Evolutionary conservation across 2,888 invertebrate genomes (phyloP), one percentile per base, ranked within the genome.

Genomic region (Eudemis profundana): DNA sequence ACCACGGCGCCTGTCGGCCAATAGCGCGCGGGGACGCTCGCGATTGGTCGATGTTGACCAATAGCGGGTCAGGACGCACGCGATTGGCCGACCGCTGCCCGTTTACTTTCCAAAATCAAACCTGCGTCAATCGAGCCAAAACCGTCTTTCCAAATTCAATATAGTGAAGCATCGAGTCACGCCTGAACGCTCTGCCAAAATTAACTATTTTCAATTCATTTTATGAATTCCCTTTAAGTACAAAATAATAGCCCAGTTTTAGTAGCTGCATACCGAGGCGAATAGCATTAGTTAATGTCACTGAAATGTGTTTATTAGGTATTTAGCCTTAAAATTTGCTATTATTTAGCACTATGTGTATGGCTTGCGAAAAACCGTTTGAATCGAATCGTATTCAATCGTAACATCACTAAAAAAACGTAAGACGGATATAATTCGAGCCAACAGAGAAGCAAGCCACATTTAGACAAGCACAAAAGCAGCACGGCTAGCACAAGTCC

Each of bases 81-180:
- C 54, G 1, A 56, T 56, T 56, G 12, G 42, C 17, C 27, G n/a
- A 27, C 42, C 10, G 12, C 10, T 29, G 12, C 14, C 23, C 14
- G 49, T 46, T 36, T 5, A 15, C 12, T 29, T 56, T 42, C 53
- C 38, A 38, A 46, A 53, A 46, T 42, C 42, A 44, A 59, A 64
- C 56, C 47, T 36, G 56, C 14, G 14, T 33, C 15, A 40, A 12
- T 40, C 40, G 57, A 64, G 64, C 64, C 64, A 64, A 64, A 64
- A 64, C 64, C 64, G 57, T 64, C 64, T 38, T 59, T 56, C 29
- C 50, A 50, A 56, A 57, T 50, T 33, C 21, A 50, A 57, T 44
- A 50, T 33, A 42, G 42, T 42, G 49, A 50, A 63, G 29, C 36
- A 29, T 56, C 46, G 21, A 50, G 56, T 56, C 51, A 57, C 63